phyloP scores from a whole-genome alignment of 2,113 vertebrate genomes.

The Gadus macrocephalus region DNA sequence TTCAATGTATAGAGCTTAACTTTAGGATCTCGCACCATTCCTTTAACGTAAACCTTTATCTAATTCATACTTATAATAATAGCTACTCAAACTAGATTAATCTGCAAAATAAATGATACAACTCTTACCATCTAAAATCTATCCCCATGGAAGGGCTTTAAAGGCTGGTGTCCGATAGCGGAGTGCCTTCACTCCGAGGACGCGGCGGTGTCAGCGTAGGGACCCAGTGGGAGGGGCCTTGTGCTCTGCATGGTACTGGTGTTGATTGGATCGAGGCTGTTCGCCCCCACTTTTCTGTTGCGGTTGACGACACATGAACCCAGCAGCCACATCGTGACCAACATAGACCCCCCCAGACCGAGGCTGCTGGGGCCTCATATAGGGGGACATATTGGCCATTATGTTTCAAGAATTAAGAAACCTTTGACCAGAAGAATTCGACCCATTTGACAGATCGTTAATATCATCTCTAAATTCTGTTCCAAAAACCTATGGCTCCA shows the following conservation, averaged over 20 bases:
- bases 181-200: no score
- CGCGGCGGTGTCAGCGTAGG: no score
- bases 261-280: slow-evolving; percentile 99
- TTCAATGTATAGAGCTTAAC: no score
- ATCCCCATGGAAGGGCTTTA: no score
- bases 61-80: no score
- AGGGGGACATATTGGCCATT: background rate
- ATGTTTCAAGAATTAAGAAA: background rate
- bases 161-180: no score
- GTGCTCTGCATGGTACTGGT: slow-evolving; percentile 93
- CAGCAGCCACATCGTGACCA: slow-evolving; percentile 93
- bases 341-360: slow-evolving; percentile 68
- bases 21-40: no score
- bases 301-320: slow-evolving; percentile 99
- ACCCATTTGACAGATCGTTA: background rate
- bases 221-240: slow-evolving; percentile 68
- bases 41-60: no score
- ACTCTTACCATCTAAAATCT: no score
- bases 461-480: background rate
- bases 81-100: no score
- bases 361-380: background rate
- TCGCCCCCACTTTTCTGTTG: slow-evolving; percentile 99
- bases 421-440: background rate
- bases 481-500: slow-evolving; percentile 64
- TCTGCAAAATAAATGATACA: no score